Percentiles rank a stretch among this genome's conserved stretches.
These are phyloP conservation scores for Chelidonichthys spinosus DNA, from an alignment of 2,797 vertebrate species.

Conservation along the genomic window DNA sequence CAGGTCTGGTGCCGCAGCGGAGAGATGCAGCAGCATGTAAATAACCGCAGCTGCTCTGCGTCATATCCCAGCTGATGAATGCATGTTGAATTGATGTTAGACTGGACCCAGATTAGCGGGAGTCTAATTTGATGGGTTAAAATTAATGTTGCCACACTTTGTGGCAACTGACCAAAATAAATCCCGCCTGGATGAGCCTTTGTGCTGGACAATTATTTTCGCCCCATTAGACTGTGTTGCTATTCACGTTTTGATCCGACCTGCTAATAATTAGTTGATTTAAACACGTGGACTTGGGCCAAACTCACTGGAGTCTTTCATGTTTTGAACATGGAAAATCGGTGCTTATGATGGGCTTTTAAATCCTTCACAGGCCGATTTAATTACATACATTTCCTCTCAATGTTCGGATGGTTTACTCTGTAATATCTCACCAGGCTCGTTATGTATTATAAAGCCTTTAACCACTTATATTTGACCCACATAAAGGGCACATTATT, in stretches of 20 bases:
- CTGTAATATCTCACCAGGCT: background rate
- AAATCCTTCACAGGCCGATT: background rate
- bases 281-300: background rate
- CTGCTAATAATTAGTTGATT: background rate
- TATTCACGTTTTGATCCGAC: constrained; percentile 1
- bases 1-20: constrained; percentile 62
- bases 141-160: constrained; percentile 32
- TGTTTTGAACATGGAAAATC: background rate
- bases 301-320: background rate
- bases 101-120: constrained; percentile 39
- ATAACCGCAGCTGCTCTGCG: constrained; percentile 70
- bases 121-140: constrained; percentile 45
- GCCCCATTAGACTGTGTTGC: background rate
- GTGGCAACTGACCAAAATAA: background rate
- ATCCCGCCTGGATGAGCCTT: constrained; percentile 14
- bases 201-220: constrained; percentile 19
- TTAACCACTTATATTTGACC: background rate
- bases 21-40: constrained; percentile 74
- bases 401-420: background rate
- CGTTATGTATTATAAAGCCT: background rate
- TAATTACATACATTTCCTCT: background rate
- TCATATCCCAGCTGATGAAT: constrained; percentile 61
- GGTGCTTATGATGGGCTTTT: background rate
- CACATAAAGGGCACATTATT: background rate
- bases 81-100: constrained; percentile 42